Conservation (phyloP, 2,888 invertebrate species). For the Conistra vaccinii region DNA sequence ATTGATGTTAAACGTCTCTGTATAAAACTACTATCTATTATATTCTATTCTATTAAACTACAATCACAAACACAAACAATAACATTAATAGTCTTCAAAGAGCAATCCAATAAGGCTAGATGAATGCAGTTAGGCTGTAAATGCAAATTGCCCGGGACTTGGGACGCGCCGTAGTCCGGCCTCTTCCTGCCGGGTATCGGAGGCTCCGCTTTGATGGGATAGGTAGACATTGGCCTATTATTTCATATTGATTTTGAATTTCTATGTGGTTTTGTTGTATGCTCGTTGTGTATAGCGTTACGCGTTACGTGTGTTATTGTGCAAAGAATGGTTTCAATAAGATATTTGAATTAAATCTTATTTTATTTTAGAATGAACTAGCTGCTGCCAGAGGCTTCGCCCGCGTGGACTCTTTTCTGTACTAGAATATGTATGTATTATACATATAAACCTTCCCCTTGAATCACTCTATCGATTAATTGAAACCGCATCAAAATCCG, state of each 20-base stretch:
- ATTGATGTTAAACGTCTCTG: not conserved
- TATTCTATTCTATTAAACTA: conserved; percentile 1
- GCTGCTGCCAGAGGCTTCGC: no score
- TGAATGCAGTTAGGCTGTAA: conserved; percentile 49
- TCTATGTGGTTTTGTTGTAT: not conserved
- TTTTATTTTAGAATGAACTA: no score
- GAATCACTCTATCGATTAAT: no score
- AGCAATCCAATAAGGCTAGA: conserved; percentile 28
- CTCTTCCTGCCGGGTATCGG: conserved; percentile 60
- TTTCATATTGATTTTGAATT: conserved; percentile 24
- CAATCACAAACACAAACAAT: conserved; percentile 11
- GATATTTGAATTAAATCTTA: not conserved
- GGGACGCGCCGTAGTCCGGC: conserved; percentile 23
- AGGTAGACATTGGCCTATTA: conserved; percentile 30
- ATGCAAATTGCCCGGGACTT: conserved; percentile 55
- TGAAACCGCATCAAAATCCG: no score
- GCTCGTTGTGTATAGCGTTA: not conserved
- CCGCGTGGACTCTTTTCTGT: no score
- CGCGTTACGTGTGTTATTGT: not conserved
- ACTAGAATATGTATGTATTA: no score
- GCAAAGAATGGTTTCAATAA: not conserved
- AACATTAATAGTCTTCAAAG: conserved; percentile 23
- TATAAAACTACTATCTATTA: not conserved
- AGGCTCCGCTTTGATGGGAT: conserved; percentile 19
- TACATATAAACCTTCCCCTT: no score